Evolutionary conservation across 2,797 vertebrate species (phyloP).

Genomic region (Percopsis omiscomaycus): DNA sequence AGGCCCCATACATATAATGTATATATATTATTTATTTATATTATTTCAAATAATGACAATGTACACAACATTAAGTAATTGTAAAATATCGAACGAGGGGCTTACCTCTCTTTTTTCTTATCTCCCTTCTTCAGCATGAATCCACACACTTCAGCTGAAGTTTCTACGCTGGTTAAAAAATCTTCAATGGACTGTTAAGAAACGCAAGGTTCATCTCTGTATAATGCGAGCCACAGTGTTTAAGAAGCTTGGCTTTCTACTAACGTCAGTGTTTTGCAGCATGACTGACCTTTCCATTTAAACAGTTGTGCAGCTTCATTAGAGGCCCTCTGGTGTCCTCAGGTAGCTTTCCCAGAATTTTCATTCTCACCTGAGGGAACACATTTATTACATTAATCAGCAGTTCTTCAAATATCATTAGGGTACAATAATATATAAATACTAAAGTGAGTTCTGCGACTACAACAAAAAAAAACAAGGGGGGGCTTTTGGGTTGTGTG

Average conservation of each 20-base stretch:
- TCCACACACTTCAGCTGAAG: slow-evolving; percentile 85
- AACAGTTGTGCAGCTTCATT: slow-evolving; percentile 86
- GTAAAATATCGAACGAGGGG: too few species aligned
- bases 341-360: slow-evolving; percentile 88
- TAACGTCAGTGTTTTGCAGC: slow-evolving; percentile 9
- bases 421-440: too few species aligned
- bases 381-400: slow-evolving; percentile 15
- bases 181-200: slow-evolving; percentile 85
- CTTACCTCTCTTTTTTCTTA: slow-evolving; percentile 95
- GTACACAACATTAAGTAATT: too few species aligned
- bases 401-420: too few species aligned
- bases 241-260: neutral
- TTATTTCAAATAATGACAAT: too few species aligned
- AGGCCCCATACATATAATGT: too few species aligned
- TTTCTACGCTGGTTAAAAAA: slow-evolving; percentile 86
- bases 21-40: too few species aligned
- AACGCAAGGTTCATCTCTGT: neutral
- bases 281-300: slow-evolving; percentile 88
- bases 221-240: neutral
- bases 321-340: slow-evolving; percentile 87
- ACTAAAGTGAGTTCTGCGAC: too few species aligned
- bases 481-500: too few species aligned
- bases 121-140: slow-evolving; percentile 93
- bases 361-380: slow-evolving; percentile 83
- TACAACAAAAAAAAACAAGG: too few species aligned